phyloP scores from a whole-genome alignment of 2,113 vertebrate species.

The Suncus etruscus region DNA sequence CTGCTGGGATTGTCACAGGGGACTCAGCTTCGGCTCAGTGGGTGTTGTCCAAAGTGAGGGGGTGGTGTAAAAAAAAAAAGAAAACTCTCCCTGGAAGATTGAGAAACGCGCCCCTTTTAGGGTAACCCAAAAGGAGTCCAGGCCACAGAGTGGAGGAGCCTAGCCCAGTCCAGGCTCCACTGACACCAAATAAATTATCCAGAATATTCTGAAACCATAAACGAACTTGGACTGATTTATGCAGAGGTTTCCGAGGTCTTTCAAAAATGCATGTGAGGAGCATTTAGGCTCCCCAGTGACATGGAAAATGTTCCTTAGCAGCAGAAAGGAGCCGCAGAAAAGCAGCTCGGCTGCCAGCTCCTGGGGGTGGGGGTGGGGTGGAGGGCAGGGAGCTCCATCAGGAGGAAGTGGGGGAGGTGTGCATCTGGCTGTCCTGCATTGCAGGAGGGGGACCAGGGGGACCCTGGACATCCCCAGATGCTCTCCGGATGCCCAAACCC shows the following conservation, averaged over 20 bases:
- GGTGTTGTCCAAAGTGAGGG: conserved; percentile 59
- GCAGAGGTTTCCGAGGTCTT: conserved; percentile 79
- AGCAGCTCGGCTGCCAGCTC: too few species aligned
- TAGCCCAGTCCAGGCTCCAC: conserved; percentile 29
- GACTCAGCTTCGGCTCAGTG: conserved; percentile 56
- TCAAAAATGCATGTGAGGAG: conserved; percentile 68
- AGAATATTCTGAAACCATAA: conserved; percentile 68
- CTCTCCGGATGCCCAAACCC: too few species aligned
- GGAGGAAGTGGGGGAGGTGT: too few species aligned
- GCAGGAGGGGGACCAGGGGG: too few species aligned
- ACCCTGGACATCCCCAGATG: too few species aligned
- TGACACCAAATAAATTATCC: conserved; percentile 68
- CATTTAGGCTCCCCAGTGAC: too few species aligned
- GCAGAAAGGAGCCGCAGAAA: too few species aligned
- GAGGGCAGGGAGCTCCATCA: too few species aligned
- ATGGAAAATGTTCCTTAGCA: too few species aligned
- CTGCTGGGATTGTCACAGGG: conserved; percentile 53
- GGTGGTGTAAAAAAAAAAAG: conserved; percentile 58
- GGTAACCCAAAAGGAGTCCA: background rate
- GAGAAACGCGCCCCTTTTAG: conserved; percentile 52
- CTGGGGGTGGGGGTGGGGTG: too few species aligned
- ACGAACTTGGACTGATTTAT: conserved; percentile 78
- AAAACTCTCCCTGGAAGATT: conserved; percentile 62
- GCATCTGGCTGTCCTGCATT: too few species aligned
- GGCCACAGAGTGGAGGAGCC: background rate